Evolutionary conservation across 2,113 vertebrate genomes (phyloP).

Genomic region (Cromileptes altivelis): DNA sequence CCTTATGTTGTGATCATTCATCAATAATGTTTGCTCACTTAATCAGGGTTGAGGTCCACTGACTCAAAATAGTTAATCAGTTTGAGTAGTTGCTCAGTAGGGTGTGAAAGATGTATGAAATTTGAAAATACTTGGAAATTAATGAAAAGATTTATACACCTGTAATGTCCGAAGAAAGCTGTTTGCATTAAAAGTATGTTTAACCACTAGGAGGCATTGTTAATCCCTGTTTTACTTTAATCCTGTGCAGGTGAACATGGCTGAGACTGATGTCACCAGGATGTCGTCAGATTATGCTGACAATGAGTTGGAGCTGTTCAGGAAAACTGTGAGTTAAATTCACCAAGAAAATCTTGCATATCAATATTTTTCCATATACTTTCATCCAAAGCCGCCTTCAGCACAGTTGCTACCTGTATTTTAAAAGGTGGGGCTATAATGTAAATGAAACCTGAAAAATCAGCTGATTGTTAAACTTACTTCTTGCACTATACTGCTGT

Average conservation of each 20-base stretch:
- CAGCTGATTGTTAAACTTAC: neutral
- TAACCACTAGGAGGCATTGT: neutral
- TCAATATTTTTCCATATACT: neutral
- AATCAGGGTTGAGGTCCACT: neutral
- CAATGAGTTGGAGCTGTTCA: constrained; percentile 95
- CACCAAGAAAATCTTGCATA: neutral
- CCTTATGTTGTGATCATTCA: neutral
- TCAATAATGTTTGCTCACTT: neutral
- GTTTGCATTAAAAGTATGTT: neutral
- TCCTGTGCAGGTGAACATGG: constrained; percentile 90
- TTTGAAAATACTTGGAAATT: neutral
- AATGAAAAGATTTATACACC: neutral
- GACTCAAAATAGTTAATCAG: neutral
- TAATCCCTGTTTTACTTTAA: neutral
- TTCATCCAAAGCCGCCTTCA: neutral
- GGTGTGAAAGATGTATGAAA: neutral
- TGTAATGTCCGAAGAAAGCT: neutral
- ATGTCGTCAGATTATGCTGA: constrained; percentile 96
- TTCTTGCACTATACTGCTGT: neutral
- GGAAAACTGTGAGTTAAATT: constrained; percentile 89
- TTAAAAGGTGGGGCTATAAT: neutral
- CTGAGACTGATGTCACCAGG: constrained; percentile 91
- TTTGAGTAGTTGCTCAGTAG: neutral
- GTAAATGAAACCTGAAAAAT: neutral
- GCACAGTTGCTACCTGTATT: neutral